Evolutionary conservation across 2,113 vertebrate species (phyloP).

Genomic region (Corvus cornix): DNA sequence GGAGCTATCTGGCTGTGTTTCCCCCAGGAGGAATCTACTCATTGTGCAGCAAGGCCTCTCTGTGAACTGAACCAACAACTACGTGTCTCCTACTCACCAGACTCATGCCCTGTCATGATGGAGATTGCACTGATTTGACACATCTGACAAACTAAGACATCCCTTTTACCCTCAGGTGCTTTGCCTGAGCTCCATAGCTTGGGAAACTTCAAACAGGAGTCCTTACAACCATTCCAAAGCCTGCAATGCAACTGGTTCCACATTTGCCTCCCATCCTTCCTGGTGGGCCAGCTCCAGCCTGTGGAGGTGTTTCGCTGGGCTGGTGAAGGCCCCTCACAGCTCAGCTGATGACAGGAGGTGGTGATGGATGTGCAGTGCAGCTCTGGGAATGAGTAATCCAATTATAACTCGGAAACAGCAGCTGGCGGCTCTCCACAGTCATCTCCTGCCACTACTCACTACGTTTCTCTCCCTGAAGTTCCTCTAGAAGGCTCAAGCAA

Average conservation of each 20-base stretch:
- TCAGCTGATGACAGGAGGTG: not conserved
- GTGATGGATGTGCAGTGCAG: not conserved
- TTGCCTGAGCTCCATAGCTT: not conserved
- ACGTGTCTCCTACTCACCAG: not conserved
- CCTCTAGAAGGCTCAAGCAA: not conserved
- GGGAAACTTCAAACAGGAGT: not conserved
- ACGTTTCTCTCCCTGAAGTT: not conserved
- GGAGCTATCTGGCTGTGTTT: not conserved
- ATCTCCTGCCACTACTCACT: not conserved
- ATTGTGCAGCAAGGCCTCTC: not conserved
- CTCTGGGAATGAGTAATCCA: not conserved
- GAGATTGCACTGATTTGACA: not conserved
- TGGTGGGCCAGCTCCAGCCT: not conserved
- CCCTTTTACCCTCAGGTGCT: not conserved
- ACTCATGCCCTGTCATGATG: not conserved
- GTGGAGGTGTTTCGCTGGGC: not conserved
- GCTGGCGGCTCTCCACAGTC: not conserved
- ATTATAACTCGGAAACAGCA: not conserved
- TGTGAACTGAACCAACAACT: not conserved
- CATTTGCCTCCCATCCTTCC: not conserved
- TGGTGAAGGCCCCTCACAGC: not conserved
- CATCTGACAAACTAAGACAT: not conserved
- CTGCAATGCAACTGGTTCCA: not conserved
- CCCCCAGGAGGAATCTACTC: not conserved
- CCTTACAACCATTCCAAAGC: not conserved